Evolutionary conservation across 2,888 invertebrate genomes (phyloP), one percentile per base, ranked within the genome.

Genomic region (Odontocolon sp.): DNA sequence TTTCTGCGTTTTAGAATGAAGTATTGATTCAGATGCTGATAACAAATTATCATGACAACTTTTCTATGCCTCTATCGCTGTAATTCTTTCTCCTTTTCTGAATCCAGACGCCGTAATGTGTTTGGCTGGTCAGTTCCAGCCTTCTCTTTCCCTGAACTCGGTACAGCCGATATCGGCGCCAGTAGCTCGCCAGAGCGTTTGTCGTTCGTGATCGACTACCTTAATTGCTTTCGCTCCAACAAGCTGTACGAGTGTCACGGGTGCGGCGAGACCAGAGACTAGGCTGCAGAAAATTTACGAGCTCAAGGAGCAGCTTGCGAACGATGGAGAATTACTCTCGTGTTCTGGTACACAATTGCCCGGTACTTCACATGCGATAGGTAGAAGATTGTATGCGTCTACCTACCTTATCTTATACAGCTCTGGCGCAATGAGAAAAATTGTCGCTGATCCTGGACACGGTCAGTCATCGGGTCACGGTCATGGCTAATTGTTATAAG

Each of bases 171-270:
- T 66, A 63, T 64, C 64, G 28, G 23, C 64, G 31, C 26, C 14
- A 6, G n/a, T n/a, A 18, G 31, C 52, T 28, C 11, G 57, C 57
- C 38, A 26, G 26, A 6, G 54, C 59, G 66, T 45, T 70, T 40
- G 56, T 63, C 56, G 16, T 77, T 68, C 72, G 61, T 63, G 71
- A 77, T 70, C 76, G 76, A 71, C 70, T 47, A 40, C 61, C 61
- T 72, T 77, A 77, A 77, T 77, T 77, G 68, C 72, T 68, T 72
- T 72, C 36, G 63, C 56, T 59, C 52, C 64, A 71, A 71, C 66
- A 56, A 75, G 70, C 33, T 70, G 64, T 56, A 31, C 36, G 68
- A 50, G 63, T 64, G 68, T 69, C 42, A 57, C 57, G 47, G 3
- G 8, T 26, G 38, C 26, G 40, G 11, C 57, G 21, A 11, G 21